Conservation (phyloP, 64 coral and sea anemone species). For the Catalaphyllia jardinei region DNA sequence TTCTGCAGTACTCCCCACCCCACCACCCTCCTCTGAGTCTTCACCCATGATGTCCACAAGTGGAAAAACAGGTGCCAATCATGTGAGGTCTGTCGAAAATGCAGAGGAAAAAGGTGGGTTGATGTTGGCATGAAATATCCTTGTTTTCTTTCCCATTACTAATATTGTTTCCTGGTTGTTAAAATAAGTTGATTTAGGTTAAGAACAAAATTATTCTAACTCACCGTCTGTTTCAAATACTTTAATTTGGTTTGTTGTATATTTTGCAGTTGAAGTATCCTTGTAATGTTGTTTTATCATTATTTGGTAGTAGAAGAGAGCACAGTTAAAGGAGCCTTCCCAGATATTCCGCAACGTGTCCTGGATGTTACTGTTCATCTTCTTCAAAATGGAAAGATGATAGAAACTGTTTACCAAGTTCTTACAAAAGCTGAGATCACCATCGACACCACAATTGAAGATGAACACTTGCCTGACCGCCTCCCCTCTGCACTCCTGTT, state of each 20-base stretch:
- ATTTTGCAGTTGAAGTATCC: too few species aligned
- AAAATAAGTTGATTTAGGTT: too few species aligned
- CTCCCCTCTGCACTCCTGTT: constrained; percentile 82
- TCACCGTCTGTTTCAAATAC: too few species aligned
- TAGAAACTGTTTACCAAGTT: constrained; percentile 81
- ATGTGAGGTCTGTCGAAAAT: neutral
- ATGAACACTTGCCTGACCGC: constrained; percentile 72
- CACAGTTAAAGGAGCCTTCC: constrained; percentile 57
- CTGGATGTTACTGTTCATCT: constrained; percentile 72
- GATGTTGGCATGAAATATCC: neutral
- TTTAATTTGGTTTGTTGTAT: too few species aligned
- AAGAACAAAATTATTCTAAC: too few species aligned
- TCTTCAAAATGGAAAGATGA: constrained; percentile 88
- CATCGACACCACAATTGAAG: constrained; percentile 80
- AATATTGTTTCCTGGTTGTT: too few species aligned
- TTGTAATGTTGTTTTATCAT: neutral
- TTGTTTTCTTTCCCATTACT: too few species aligned
- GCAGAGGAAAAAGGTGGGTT: constrained; percentile 14
- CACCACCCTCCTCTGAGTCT: constrained; percentile 73
- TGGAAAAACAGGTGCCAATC: neutral
- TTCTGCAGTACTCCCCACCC: constrained; percentile 62
- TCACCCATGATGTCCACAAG: constrained; percentile 40
- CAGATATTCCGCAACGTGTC: constrained; percentile 71
- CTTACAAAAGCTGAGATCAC: constrained; percentile 92
- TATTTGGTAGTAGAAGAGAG: constrained; percentile 8